Evolutionary conservation across 2,797 vertebrate genomes (phyloP), one percentile per base, ranked within the genome.

Genomic region (Meda fulgida): DNA sequence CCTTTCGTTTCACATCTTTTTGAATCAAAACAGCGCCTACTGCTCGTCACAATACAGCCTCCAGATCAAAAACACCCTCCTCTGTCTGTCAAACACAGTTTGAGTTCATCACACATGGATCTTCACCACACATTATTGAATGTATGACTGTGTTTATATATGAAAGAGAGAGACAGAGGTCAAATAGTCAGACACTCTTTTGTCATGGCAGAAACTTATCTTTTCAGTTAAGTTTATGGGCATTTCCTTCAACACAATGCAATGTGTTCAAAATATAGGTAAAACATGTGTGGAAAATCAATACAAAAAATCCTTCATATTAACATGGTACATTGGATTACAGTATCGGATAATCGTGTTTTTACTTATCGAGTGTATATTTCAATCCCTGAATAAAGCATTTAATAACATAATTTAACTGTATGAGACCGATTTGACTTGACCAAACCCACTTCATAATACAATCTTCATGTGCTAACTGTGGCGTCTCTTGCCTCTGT

Each of bases 11-110:
- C 80, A 86, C 73, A 75, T 85, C 79, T 48, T 77, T 53, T 71
- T 73, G 65, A 87, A 83, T 75, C 85, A 88, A 88, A 89, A 90
- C 88, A 90, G 78, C 65, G 65, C 21, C 72, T 72, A 72, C 71
- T 76, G 73, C 71, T 80, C 66, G 70, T 81, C 81, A 86, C 82
- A 89, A 75, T 85, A 89, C 53, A 79, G 70, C 77, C 26, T 51
- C 40, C 46, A 78, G 81, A 88, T 89, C 70, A 86, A 80, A 86
- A 87, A 84, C 86, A 82, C 81, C 21, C 69, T 34, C 63, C 66
- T 67, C 58, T 53, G 46, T 77, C 70, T 83, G 86, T 86, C 70
- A 80, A 87, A 88, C 40, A 84, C 63, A 55, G 78, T 88, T 80
- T 87, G 78, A 38, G 65, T 84, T 85, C 26, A 63, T 70, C 83